Evolutionary conservation across 2,888 invertebrate species (phyloP).

Genomic region (Griposia aprilina): DNA sequence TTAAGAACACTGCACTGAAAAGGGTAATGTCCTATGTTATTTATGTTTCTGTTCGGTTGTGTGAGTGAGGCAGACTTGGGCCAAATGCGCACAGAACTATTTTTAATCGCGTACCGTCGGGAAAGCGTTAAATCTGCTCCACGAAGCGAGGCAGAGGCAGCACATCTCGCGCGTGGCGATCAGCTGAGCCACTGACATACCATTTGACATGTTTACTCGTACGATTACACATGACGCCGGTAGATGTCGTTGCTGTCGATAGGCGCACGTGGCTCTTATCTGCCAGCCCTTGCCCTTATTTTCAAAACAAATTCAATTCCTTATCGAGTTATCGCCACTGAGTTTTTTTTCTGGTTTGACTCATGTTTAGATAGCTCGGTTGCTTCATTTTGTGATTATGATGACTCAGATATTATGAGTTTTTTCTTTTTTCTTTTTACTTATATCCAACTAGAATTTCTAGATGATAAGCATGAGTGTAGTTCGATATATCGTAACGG

Average conservation of each 20-base stretch:
- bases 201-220: conserved; percentile 88
- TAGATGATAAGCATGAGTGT: neutral
- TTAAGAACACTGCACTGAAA: conserved; percentile 98
- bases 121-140: conserved; percentile 79
- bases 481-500: neutral
- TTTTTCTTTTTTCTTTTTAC: neutral
- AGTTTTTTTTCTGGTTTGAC: neutral
- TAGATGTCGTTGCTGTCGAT: conserved; percentile 83
- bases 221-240: conserved; percentile 74
- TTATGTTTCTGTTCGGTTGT: conserved; percentile 81
- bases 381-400: neutral
- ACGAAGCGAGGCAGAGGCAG: conserved; percentile 72
- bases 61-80: conserved; percentile 82
- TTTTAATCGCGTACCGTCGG: conserved; percentile 84
- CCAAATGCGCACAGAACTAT: conserved; percentile 89
- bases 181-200: conserved; percentile 89
- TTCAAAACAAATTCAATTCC: conserved; percentile 20
- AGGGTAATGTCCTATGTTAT: conserved; percentile 94
- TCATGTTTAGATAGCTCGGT: neutral
- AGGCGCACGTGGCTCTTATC: conserved; percentile 67
- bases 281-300: conserved; percentile 66
- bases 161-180: conserved; percentile 83
- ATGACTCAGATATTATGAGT: neutral
- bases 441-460: neutral
- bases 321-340: neutral